phyloP scores from a whole-genome alignment of 2,797 vertebrate species.

The Thripadectes ignobilis region DNA sequence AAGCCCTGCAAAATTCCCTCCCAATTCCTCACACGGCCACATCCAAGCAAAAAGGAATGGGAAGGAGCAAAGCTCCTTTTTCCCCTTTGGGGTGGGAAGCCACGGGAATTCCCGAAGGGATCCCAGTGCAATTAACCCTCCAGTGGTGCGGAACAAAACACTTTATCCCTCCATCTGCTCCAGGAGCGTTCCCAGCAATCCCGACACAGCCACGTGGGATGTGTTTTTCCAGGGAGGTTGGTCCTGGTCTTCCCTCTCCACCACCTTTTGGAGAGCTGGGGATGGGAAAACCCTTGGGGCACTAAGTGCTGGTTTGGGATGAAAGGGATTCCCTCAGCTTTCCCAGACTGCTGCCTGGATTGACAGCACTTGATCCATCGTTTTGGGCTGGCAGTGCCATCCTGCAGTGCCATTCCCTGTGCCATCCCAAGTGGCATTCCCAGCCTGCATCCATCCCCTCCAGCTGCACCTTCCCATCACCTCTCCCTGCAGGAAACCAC shows the following conservation, averaged over 20 bases:
- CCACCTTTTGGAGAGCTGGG: not conserved
- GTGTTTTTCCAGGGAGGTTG: not conserved
- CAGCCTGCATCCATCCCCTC: not conserved
- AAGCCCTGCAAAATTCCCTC: rapidly evolving
- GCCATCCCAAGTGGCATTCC: not conserved
- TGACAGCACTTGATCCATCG: not conserved
- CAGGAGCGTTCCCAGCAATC: rapidly evolving
- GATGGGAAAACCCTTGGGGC: not conserved
- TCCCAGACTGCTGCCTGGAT: not conserved
- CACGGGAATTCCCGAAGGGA: not conserved
- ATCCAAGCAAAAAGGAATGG: rapidly evolving
- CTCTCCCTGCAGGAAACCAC: not conserved
- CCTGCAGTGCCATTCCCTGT: not conserved
- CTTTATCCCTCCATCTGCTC: not conserved
- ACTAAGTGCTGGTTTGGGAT: not conserved
- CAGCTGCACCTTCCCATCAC: not conserved
- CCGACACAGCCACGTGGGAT: rapidly evolving
- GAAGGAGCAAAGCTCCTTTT: not conserved
- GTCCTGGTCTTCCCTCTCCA: not conserved
- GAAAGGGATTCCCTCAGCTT: not conserved
- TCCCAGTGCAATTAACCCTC: not conserved
- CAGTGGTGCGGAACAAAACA: not conserved
- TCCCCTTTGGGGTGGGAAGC: not conserved
- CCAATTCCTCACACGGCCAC: rapidly evolving
- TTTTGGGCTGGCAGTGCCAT: not conserved